Evolutionary conservation across 2,888 invertebrate genomes (phyloP), one percentile per base, ranked within the genome.

Genomic region (Metopia argyrocephala): DNA sequence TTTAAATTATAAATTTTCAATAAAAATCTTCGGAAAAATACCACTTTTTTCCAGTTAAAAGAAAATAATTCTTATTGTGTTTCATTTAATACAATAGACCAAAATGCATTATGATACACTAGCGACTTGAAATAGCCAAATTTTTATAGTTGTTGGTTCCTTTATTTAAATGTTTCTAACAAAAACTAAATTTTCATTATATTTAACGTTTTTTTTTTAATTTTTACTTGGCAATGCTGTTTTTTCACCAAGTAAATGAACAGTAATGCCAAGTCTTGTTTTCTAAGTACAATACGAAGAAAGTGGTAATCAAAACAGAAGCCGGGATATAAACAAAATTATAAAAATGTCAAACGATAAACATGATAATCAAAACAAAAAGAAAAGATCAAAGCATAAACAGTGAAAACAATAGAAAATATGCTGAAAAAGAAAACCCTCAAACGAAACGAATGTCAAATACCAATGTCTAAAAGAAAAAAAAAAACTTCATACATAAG

Each of bases 381-480:
- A 25, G 45, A 31, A 52, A 20, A 7, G 20, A 74, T 21, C 56
- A 64, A n/a, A 54, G 20, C 18, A 57, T 57, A 76, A 78, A 79
- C 56, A 65, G 81, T 64, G 57, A 76, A 76, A 78, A 78, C 74
- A 78, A 78, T 38, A 73, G 76, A 68, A 59, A 31, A 4, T 31
- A 46, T 12, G 62, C 20, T 20, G 12, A 28, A 75, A 79, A 69
- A 57, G 27, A 56, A 74, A 68, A 12, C 38, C 3, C 38, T 9
- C 25, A 27, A 57, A 64, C n/a, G n/a, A 69, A 69, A 81, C 81
- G 74, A 81, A 78, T 81, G 78, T 78, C 81, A 81, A 78, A 81
- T 75, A 81, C 57, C 80, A 80, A 80, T 80, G 80, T 78, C 81
- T 78, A 75, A 78, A 75, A 45, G 70, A n/a, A 70, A 81, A 76